Percentiles rank a stretch among this genome's conserved stretches.
These are phyloP conservation scores for Phasianus colchicus DNA, from an alignment of 2,113 vertebrate genomes.

Conservation along the genomic window DNA sequence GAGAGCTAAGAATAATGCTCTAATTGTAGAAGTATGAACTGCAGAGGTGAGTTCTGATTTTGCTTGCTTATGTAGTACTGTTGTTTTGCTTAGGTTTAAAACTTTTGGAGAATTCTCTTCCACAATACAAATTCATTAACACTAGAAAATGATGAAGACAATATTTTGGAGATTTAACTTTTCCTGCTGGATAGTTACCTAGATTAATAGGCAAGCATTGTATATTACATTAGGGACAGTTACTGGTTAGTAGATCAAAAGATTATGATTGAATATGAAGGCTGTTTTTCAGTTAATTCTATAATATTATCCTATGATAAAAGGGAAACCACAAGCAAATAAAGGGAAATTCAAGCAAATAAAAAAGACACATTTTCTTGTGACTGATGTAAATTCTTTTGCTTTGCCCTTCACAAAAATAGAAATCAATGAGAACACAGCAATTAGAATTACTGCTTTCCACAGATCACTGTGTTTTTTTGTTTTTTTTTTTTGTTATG, in stretches of 20 bases:
- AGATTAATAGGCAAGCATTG: not conserved
- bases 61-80: not conserved
- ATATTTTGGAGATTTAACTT: not conserved
- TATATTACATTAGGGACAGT: not conserved
- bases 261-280: not conserved
- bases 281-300: not conserved
- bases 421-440: not conserved
- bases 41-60: not conserved
- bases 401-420: not conserved
- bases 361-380: not conserved
- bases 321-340: not conserved
- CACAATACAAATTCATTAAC: not conserved
- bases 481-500: not conserved
- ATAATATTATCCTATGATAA: not conserved
- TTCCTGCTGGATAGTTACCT: not conserved
- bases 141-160: not conserved
- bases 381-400: not conserved
- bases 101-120: not conserved
- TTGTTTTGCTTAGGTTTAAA: not conserved
- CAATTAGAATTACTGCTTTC: not conserved
- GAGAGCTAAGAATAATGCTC: no score
- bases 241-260: not conserved
- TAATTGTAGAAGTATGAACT: no score
- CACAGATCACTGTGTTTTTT: not conserved
- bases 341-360: not conserved